A percentile compares a stretch with the other conserved stretches of the same genome.
phyloP scores from a whole-genome alignment of 37 sponge, comb jelly and placozoan genomes.

The Aplysina aerophoba region DNA sequence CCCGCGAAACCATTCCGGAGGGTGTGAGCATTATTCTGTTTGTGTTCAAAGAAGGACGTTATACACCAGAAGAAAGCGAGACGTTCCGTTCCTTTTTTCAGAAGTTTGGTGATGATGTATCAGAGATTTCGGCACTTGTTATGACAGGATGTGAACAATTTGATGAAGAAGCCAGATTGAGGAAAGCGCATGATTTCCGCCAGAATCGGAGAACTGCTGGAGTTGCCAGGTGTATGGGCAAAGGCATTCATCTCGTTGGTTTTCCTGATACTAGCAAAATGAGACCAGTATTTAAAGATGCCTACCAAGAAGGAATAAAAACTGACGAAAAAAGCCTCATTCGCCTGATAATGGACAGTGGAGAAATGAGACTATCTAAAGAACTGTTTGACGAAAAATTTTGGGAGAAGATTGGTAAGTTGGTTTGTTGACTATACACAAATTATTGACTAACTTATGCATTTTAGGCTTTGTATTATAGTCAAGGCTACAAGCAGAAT shows the following conservation, averaged over 20 bases:
- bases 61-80: not conserved
- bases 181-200: not conserved
- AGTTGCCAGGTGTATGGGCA: not conserved
- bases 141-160: constrained; percentile 15
- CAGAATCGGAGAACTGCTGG: not conserved
- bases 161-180: not conserved
- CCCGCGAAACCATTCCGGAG: not conserved
- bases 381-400: no score
- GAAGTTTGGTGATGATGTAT: not conserved
- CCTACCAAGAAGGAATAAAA: no score
- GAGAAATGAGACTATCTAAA: no score
- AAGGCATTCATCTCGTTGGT: constrained; percentile 17
- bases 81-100: not conserved
- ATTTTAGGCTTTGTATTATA: no score
- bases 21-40: constrained; percentile 5
- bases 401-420: no score
- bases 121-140: not conserved
- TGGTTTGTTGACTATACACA: no score
- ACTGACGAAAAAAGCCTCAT: no score
- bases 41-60: not conserved
- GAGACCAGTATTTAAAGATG: not conserved
- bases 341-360: no score
- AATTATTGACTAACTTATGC: no score
- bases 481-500: no score
- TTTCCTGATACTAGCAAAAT: not conserved